Base-by-base conservation (phyloP, 2,888 invertebrate species). In the Cheilosia soror region DNA sequence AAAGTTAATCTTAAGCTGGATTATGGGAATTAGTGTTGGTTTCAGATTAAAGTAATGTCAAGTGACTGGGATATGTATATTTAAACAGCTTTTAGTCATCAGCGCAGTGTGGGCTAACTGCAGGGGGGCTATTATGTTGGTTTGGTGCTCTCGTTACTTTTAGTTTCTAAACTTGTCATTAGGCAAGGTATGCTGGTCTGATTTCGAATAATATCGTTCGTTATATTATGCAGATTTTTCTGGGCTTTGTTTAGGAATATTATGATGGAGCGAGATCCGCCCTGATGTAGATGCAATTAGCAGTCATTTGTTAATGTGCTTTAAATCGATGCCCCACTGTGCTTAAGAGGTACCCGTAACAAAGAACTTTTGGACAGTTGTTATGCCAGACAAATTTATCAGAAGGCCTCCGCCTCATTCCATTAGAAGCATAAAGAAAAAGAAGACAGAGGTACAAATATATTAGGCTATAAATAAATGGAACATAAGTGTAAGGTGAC, bases 1-100 rank as follows among this genome's bases (percentile, higher is more conserved):
- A 29, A 27, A 51, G 51, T 51, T 63, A 49, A 76, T 63, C 57
- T 75, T 58, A 15, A 69, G 63, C 42, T 37, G 42, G 71, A 55
- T 40, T 57, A 62, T 63, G 49, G 29, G 29, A 49, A 62, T 29
- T 31, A 29, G 65, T 27, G 7, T 51, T 15, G 7, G 29, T 37
- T 25, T 37, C 37, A n/a, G 51, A 40, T 65, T 51, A 31, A 11
- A 37, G 65, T 27, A 13, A 4, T 62, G 49, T 25, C 15, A 15
- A 13, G 31, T 47, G 47, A 4, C 27, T 3, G 20, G 2, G 9
- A 51, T 29, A 27, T 51, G 51, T 51, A 27, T 27, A 25, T 27
- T 51, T 51, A 29, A 51, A 13, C 13, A 31, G 55, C 31, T 55
- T n/a, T 31, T 55, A n/a, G 49, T 27, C 4, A 7, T 51, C 9